Conservation (phyloP, 92 coral and sea anemone species). For the Actinernus sp. region DNA sequence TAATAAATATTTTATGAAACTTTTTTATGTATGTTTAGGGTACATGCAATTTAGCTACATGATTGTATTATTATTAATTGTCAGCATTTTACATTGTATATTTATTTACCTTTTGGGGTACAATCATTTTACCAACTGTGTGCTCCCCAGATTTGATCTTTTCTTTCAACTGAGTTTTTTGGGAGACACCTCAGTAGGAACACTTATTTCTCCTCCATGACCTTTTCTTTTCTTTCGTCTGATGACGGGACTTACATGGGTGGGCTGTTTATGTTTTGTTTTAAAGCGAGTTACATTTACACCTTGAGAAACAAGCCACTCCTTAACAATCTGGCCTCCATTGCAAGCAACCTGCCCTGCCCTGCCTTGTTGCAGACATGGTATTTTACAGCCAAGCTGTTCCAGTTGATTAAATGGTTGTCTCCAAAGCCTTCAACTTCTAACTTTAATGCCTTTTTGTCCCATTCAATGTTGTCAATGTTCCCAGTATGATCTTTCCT, state of each 20-base stretch:
- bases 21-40: too few species aligned
- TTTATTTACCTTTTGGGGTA: slow-evolving; percentile 47
- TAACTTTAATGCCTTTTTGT: slow-evolving; percentile 35
- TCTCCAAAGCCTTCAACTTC: slow-evolving; percentile 55
- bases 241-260: not conserved
- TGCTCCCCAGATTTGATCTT: slow-evolving; percentile 45
- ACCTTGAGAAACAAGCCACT: slow-evolving; percentile 31
- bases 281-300: slow-evolving; percentile 31
- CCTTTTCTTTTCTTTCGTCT: slow-evolving; percentile 56
- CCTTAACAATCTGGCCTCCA: slow-evolving; percentile 69
- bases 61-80: not conserved
- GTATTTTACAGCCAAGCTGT: slow-evolving; percentile 25
- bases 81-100: not conserved
- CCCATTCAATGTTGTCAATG: slow-evolving; percentile 10
- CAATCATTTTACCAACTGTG: slow-evolving; percentile 62
- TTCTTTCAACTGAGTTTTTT: slow-evolving; percentile 23
- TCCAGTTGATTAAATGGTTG: slow-evolving; percentile 34
- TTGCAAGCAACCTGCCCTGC: slow-evolving; percentile 40
- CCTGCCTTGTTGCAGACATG: slow-evolving; percentile 32
- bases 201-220: slow-evolving; percentile 62
- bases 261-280: slow-evolving; percentile 1
- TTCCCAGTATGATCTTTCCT: slow-evolving; percentile 42
- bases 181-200: slow-evolving; percentile 35
- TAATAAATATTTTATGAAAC: too few species aligned
- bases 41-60: too few species aligned